phyloP scores from a whole-genome alignment of 1,140 invertebrate genomes.

The Rhyzopertha dominica region DNA sequence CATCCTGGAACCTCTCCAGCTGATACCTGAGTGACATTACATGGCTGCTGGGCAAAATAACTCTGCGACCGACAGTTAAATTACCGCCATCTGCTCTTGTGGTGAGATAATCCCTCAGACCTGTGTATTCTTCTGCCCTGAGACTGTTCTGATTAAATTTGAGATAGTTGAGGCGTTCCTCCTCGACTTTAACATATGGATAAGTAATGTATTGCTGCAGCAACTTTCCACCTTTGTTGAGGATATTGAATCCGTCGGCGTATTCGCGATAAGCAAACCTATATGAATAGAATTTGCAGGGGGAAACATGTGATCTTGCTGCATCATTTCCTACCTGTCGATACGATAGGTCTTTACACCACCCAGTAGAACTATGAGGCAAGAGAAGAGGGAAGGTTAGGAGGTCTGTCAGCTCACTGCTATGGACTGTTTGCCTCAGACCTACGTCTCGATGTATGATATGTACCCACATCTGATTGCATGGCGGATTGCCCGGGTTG shows the following conservation, averaged over 20 bases:
- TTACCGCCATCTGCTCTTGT: background rate
- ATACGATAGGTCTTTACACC: background rate
- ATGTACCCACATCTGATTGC: background rate
- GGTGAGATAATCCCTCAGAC: conserved; percentile 3
- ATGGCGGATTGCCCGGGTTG: background rate
- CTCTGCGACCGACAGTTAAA: background rate
- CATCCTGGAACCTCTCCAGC: conserved; percentile 1
- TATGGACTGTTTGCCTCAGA: background rate
- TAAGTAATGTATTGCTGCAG: background rate
- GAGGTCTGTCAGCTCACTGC: background rate
- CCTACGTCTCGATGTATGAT: background rate
- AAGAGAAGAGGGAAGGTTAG: background rate
- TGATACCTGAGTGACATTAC: background rate
- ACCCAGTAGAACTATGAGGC: background rate
- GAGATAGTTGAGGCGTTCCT: conserved; percentile 4
- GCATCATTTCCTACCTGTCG: background rate
- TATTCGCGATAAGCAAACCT: background rate
- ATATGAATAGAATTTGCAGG: background rate
- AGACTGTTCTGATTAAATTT: background rate
- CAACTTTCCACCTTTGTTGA: background rate
- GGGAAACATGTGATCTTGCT: background rate
- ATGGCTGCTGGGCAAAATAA: background rate
- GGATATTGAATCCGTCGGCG: background rate
- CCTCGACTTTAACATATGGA: conserved; percentile 2
- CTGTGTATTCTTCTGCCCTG: background rate